Evolutionary conservation across 2,888 invertebrate species (phyloP), one percentile per base, ranked within the genome.

Genomic region (Lasioglossum lativentre): DNA sequence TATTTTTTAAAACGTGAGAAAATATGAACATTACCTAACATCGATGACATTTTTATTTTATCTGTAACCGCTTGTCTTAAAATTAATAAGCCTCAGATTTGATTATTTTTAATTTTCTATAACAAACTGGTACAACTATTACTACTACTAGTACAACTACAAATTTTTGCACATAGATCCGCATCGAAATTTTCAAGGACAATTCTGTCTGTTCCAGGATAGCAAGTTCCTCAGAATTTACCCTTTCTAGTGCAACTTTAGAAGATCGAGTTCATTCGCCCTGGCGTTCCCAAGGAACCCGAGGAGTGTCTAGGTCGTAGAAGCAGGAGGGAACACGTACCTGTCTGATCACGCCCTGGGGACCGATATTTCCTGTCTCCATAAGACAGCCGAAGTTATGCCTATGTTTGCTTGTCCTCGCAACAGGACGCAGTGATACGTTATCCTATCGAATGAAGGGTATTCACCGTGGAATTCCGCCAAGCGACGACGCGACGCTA

Each of bases 331-430:
- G 66, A 68, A 77, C 76, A 70, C 76, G 76, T 75, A 75, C 76
- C 84, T 42, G 84, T 82, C 83, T 84, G 47, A 83, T 74, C 82
- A 59, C 74, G 40, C 84, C 73, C 84, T 27, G 34, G 84, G 71
- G 84, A 75, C 84, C 63, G 83, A 83, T 85, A 66, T 38, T 42
- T 34, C 75, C 23, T 38, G 83, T 78, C 75, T 71, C 74, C 63
- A 78, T 84, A 84, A 84, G 70, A 74, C 78, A 34, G 19, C n/a
- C 23, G 23, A 74, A 84, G 78, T 78, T 85, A 84, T 75, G 84
- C 75, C 76, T 63, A 74, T 78, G 70, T 74, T 78, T 71, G 78
- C 78, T 34, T 47, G 34, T 42, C n/a, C 52, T 63, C 38, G 42
- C 23, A 30, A 38, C 70, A 27, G 68, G 27, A 27, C 83, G 63